These are phyloP conservation scores for Zaprionus ornatus DNA, from an alignment of 1,140 invertebrate species.

Conservation along the genomic window DNA sequence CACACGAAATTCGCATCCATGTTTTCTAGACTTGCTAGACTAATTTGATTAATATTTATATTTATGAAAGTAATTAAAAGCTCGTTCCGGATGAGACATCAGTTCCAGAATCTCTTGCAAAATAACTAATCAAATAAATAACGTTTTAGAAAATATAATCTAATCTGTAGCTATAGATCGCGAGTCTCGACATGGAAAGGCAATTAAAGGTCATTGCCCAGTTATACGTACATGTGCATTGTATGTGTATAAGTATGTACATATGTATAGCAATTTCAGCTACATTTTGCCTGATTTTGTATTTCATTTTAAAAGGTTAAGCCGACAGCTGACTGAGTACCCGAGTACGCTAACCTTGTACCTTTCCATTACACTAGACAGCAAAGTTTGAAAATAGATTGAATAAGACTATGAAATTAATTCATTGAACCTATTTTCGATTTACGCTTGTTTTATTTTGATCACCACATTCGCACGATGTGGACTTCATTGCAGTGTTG, in stretches of 20 bases:
- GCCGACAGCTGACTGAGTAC: slow-evolving; percentile 22
- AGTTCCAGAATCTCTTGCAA: not conserved
- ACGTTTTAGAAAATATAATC: not conserved
- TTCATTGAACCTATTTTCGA: not conserved
- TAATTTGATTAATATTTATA: not conserved
- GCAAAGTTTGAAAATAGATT: not conserved
- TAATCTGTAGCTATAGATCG: slow-evolving; percentile 38
- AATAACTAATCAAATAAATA: not conserved
- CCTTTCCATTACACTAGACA: not conserved
- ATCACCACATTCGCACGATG: not conserved
- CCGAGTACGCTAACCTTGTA: not conserved
- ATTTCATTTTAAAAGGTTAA: slow-evolving; percentile 6
- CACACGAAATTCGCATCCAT: slow-evolving; percentile 5
- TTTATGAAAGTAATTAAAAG: not conserved
- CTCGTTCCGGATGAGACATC: not conserved
- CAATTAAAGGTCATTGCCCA: slow-evolving; percentile 58
- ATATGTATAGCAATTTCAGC: slow-evolving; percentile 29
- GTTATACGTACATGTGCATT: not conserved
- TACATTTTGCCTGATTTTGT: slow-evolving; percentile 39
- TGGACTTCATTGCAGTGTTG: not conserved
- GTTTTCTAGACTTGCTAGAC: not conserved
- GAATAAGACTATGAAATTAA: not conserved
- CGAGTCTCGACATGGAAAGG: slow-evolving; percentile 45
- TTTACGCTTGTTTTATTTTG: not conserved
- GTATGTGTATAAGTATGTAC: not conserved